Evolutionary conservation across 2,113 vertebrate species (phyloP).

Genomic region (Abramis brama): DNA sequence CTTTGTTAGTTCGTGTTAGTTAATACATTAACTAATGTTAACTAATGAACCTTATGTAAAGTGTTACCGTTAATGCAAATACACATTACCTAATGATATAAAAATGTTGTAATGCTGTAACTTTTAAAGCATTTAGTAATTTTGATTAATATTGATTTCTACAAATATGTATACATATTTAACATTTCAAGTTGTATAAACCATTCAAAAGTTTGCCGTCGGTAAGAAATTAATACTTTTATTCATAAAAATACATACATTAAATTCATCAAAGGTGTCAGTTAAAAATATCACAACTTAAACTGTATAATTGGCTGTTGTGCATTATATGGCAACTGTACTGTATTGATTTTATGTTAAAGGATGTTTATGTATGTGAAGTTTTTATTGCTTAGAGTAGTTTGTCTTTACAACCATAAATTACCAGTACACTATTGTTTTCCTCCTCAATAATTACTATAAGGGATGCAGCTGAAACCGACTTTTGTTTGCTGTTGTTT

Average conservation of each 20-base stretch:
- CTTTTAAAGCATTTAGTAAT: neutral
- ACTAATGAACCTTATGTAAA: too few relatives aligned
- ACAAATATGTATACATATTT: neutral
- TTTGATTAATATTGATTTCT: neutral
- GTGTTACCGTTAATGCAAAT: too few relatives aligned
- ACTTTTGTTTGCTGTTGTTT: slow-evolving; percentile 35
- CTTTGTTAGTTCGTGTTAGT: too few relatives aligned
- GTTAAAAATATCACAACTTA: neutral
- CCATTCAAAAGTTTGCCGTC: neutral
- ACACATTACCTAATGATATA: too few relatives aligned
- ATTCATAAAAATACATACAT: neutral
- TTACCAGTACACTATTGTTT: slow-evolving; percentile 29
- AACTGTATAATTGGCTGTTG: neutral
- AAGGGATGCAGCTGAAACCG: slow-evolving; percentile 36
- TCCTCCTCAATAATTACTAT: slow-evolving; percentile 43
- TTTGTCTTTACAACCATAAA: slow-evolving; percentile 41
- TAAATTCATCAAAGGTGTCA: neutral
- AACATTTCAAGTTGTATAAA: neutral
- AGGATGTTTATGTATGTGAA: slow-evolving; percentile 20
- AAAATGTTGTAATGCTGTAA: too few relatives aligned
- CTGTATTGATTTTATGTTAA: slow-evolving; percentile 19
- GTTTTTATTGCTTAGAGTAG: slow-evolving; percentile 33
- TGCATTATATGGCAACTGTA: neutral
- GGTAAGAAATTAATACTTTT: neutral
- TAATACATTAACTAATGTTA: too few relatives aligned